phyloP scores from a whole-genome alignment of 2,888 invertebrate genomes.

The Scaptomyza reducta region DNA sequence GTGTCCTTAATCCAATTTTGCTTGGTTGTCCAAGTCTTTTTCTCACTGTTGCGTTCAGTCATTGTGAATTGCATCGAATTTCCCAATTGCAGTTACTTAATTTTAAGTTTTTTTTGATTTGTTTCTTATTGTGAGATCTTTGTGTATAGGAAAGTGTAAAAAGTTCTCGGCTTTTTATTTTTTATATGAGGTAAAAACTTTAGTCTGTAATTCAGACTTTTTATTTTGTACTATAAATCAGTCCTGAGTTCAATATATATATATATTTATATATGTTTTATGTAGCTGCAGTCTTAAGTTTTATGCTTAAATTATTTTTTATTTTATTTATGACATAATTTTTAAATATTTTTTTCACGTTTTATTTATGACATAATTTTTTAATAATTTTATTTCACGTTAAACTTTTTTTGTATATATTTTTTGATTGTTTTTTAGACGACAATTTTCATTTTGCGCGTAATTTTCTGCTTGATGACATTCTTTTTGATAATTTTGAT shows the following conservation, averaged over 20 bases:
- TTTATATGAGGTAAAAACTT: constrained; percentile 11
- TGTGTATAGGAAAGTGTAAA: constrained; percentile 4
- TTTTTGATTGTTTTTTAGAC: constrained; percentile 43
- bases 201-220: neutral
- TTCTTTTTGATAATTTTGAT: constrained; percentile 77
- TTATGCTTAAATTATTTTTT: constrained; percentile 7
- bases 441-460: constrained; percentile 74
- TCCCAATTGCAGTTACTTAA: constrained; percentile 3
- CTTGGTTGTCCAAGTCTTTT: constrained; percentile 81
- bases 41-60: constrained; percentile 78
- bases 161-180: constrained; percentile 1
- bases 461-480: constrained; percentile 70
- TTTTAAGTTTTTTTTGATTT: constrained; percentile 5
- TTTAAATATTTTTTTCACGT: neutral
- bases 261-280: constrained; percentile 1
- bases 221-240: constrained; percentile 48
- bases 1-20: constrained; percentile 86
- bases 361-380: constrained; percentile 8
- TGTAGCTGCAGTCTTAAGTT: constrained; percentile 53
- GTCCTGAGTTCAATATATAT: constrained; percentile 44
- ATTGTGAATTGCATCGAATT: constrained; percentile 42
- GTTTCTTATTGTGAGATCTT: constrained; percentile 44
- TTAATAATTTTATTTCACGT: too few species aligned
- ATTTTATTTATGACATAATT: constrained; percentile 8
- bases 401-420: neutral